Percentiles rank a stretch among this genome's conserved stretches.
Conservation (phyloP, 2,797 vertebrate genomes). For the Erpetoichthys calabaricus region DNA sequence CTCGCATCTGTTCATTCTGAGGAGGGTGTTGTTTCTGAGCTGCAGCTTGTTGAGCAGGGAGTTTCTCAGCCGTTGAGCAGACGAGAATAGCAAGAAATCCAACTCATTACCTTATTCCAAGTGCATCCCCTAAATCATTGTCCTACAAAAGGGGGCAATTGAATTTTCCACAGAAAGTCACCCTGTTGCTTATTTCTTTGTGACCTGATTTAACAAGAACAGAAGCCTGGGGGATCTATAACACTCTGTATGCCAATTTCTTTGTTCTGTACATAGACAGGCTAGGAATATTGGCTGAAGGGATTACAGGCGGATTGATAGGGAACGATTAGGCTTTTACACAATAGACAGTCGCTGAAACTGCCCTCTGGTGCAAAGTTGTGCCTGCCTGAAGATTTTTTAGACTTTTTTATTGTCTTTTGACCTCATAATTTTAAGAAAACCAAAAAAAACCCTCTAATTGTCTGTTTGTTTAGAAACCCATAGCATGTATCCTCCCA, state of each 20-base stretch:
- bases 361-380: constrained; percentile 1
- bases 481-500: no score
- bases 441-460: no score
- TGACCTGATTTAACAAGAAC: constrained; percentile 41
- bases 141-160: constrained; percentile 28
- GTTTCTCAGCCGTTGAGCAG: neutral
- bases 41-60: neutral
- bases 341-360: constrained; percentile 26
- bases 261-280: constrained; percentile 42
- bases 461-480: no score
- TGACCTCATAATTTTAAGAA: no score
- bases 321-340: constrained; percentile 27
- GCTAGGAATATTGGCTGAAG: constrained; percentile 35
- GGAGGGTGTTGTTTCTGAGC: neutral
- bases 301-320: constrained; percentile 43
- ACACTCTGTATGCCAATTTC: constrained; percentile 33
- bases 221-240: constrained; percentile 43
- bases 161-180: constrained; percentile 29
- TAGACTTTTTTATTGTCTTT: no score
- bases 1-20: no score
- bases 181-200: constrained; percentile 27
- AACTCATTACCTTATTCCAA: constrained; percentile 33
- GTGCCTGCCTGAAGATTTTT: neutral
- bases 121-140: constrained; percentile 20
- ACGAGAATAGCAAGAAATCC: constrained; percentile 17